Conservation (phyloP, 2,797 vertebrate species). For the Sebastes goodei region DNA sequence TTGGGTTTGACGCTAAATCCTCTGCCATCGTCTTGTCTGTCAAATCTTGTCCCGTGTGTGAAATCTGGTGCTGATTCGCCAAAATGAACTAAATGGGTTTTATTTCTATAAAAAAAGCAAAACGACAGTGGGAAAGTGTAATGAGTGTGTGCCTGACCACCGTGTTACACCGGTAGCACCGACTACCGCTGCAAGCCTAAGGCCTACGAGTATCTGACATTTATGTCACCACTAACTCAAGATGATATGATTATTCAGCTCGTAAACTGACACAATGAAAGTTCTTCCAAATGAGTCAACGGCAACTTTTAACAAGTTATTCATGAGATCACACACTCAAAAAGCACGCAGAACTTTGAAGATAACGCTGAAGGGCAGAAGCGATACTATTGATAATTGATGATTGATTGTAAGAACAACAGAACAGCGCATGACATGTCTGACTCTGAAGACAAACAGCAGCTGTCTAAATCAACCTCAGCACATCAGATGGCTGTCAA, state of each 20-base stretch:
- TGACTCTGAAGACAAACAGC: slow-evolving; percentile 7
- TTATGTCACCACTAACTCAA: not conserved
- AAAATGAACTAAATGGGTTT: too few relatives aligned
- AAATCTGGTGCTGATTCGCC: too few relatives aligned
- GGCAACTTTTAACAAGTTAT: not conserved
- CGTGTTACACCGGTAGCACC: too few relatives aligned
- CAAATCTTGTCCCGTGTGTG: too few relatives aligned
- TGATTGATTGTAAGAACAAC: slow-evolving; percentile 5
- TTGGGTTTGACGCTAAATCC: too few relatives aligned
- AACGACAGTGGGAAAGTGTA: too few relatives aligned
- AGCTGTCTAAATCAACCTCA: not conserved
- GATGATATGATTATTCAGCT: not conserved
- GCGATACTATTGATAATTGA: slow-evolving; percentile 1
- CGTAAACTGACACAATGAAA: not conserved
- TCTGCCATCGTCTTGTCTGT: too few relatives aligned
- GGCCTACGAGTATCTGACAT: not conserved
- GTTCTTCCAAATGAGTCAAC: not conserved
- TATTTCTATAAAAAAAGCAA: too few relatives aligned
- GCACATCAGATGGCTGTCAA: not conserved
- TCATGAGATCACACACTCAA: not conserved
- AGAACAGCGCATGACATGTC: not conserved
- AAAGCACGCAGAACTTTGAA: not conserved
- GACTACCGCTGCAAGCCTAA: too few relatives aligned
- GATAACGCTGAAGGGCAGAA: not conserved
- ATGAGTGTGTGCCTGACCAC: too few relatives aligned